phyloP scores from a whole-genome alignment of 2,797 vertebrate species.

The Chaenodraco wilsoni region DNA sequence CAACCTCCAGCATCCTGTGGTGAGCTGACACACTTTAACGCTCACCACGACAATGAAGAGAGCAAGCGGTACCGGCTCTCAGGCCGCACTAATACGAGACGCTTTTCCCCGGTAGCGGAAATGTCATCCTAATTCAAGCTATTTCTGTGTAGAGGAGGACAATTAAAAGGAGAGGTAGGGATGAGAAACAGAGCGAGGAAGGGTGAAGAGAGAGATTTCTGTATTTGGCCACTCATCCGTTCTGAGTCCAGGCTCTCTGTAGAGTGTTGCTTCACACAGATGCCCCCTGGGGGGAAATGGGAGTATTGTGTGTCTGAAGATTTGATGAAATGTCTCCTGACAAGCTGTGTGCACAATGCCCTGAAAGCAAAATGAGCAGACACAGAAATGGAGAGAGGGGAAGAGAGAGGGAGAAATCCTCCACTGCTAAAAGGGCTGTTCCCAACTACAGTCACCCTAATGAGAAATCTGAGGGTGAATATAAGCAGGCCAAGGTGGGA shows the following conservation, averaged over 20 bases:
- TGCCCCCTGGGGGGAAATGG: slow-evolving; percentile 57
- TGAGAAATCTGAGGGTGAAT: slow-evolving; percentile 51
- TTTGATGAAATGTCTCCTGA: slow-evolving; percentile 75
- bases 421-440: slow-evolving; percentile 54
- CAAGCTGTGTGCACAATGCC: slow-evolving; percentile 67
- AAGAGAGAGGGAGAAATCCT: slow-evolving; percentile 30
- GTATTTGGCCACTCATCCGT: slow-evolving; percentile 54
- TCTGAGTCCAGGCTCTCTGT: slow-evolving; percentile 33
- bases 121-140: slow-evolving; percentile 53
- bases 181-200: slow-evolving; percentile 31
- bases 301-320: slow-evolving; percentile 55
- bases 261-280: slow-evolving; percentile 42
- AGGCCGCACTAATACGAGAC: slow-evolving; percentile 23
- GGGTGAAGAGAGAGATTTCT: slow-evolving; percentile 45
- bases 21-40: slow-evolving; percentile 64
- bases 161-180: slow-evolving; percentile 47
- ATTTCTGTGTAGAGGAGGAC: slow-evolving; percentile 46
- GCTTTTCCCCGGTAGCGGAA: slow-evolving; percentile 35
- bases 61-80: slow-evolving; percentile 24
- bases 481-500: slow-evolving; percentile 67
- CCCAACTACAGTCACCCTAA: slow-evolving; percentile 53
- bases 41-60: slow-evolving; percentile 26
- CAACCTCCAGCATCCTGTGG: slow-evolving; percentile 57
- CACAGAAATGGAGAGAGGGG: slow-evolving; percentile 4
- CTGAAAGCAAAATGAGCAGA: slow-evolving; percentile 61